These are phyloP conservation scores for Prostheceraeus crozeri DNA, from an alignment of 2,888 invertebrate genomes.

Conservation along the genomic window DNA sequence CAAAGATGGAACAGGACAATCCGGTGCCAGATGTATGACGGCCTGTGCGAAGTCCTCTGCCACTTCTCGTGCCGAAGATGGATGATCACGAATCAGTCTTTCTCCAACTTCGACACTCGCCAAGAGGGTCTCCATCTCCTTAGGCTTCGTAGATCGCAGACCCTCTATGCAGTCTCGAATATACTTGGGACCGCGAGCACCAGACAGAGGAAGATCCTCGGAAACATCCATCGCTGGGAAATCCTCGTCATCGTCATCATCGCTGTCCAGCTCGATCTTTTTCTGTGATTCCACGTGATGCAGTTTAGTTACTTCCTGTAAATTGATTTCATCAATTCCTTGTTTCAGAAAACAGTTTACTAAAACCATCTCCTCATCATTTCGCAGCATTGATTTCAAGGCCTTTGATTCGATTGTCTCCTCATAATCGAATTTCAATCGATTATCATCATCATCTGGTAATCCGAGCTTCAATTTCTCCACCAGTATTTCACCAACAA, in stretches of 20 bases:
- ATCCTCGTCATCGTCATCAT: constrained; percentile 21
- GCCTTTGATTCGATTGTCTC: neutral
- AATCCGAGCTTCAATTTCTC: neutral
- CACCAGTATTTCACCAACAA: constrained; percentile 1
- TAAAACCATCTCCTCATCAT: too few species aligned
- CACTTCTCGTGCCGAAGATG: neutral
- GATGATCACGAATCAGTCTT: neutral
- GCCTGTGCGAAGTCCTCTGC: neutral
- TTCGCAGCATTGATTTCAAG: neutral
- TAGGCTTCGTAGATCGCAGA: neutral
- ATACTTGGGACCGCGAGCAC: constrained; percentile 7
- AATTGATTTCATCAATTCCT: neutral
- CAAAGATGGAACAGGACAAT: neutral
- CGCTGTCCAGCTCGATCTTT: constrained; percentile 6
- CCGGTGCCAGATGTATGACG: neutral
- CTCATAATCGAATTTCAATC: constrained; percentile 21
- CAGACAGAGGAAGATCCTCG: neutral
- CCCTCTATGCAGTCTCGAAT: constrained; percentile 22
- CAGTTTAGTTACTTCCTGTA: neutral
- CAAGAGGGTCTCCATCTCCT: constrained; percentile 12
- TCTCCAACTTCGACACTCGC: neutral
- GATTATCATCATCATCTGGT: neutral
- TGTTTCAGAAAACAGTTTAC: too few species aligned
- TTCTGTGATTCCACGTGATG: neutral
- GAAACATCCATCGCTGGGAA: neutral